These are phyloP conservation scores for Actinostola sp. DNA, from an alignment of 92 coral and sea anemone genomes.

Conservation along the genomic window DNA sequence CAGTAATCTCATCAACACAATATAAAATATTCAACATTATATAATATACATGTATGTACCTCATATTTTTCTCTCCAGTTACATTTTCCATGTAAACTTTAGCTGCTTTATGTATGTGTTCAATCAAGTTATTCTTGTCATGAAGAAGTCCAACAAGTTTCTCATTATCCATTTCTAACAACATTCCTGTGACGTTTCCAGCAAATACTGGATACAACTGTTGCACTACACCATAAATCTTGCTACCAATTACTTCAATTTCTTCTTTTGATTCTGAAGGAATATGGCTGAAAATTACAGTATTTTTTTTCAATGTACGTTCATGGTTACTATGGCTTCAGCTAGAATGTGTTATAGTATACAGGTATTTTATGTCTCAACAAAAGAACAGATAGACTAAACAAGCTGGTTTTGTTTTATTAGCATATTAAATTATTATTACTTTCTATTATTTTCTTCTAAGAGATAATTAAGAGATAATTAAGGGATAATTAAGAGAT, in stretches of 20 bases:
- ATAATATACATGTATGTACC: constrained; percentile 4
- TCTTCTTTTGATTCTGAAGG: not conserved
- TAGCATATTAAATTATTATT: no score
- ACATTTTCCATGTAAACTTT: constrained; percentile 28
- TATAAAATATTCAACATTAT: no score
- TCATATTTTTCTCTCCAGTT: not conserved
- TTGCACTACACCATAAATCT: constrained; percentile 50
- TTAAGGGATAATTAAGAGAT: no score
- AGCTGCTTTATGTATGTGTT: constrained; percentile 45
- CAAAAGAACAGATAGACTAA: no score
- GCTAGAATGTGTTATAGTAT: no score
- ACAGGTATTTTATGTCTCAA: no score
- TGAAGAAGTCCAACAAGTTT: constrained; percentile 33
- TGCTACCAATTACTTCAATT: constrained; percentile 46
- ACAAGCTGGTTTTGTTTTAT: no score
- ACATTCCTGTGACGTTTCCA: constrained; percentile 61
- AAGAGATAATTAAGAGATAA: no score
- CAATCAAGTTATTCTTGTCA: constrained; percentile 44
- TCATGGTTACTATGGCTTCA: no score
- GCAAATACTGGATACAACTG: constrained; percentile 60
- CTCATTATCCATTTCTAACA: constrained; percentile 65
- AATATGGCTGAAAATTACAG: not conserved
- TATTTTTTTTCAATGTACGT: no score
- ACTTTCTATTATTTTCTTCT: no score
- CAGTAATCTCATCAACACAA: no score